Percentiles rank a stretch among this genome's conserved stretches.
phyloP scores from a whole-genome alignment of 2,888 invertebrate genomes.

The Bombylius major region DNA sequence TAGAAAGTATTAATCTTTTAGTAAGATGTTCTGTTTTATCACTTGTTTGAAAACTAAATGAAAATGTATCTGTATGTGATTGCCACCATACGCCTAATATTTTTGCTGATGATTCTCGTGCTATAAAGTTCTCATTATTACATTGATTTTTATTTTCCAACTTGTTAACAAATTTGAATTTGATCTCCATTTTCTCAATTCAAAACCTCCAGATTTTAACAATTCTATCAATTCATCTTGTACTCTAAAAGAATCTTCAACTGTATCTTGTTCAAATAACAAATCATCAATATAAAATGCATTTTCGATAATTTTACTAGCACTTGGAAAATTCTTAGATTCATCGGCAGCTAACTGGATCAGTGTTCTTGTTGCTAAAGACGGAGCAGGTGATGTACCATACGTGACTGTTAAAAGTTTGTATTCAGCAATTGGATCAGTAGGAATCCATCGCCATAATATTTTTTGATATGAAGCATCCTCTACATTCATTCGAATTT shows the following conservation, averaged over 20 bases:
- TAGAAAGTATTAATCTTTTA: slow-evolving; percentile 2
- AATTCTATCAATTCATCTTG: slow-evolving; percentile 7
- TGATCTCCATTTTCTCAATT: slow-evolving; percentile 13
- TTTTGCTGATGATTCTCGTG: slow-evolving; percentile 5
- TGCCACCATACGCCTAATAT: slow-evolving; percentile 10
- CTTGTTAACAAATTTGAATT: slow-evolving; percentile 8
- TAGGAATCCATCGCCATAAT: neutral
- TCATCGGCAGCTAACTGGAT: slow-evolving; percentile 11
- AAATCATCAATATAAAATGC: slow-evolving; percentile 17
- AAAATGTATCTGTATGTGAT: slow-evolving; percentile 1
- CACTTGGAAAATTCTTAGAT: slow-evolving; percentile 7
- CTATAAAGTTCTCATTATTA: too few species aligned
- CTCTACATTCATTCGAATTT: neutral
- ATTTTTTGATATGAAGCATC: neutral
- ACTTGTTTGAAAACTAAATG: neutral
- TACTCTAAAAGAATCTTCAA: slow-evolving; percentile 8
- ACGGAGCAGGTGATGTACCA: slow-evolving; percentile 16
- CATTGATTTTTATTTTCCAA: slow-evolving; percentile 3
- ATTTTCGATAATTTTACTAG: slow-evolving; percentile 7
- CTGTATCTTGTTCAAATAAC: slow-evolving; percentile 12
- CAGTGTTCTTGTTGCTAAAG: slow-evolving; percentile 14
- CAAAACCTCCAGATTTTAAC: slow-evolving; percentile 6
- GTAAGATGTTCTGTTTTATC: neutral
- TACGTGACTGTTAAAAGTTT: slow-evolving; percentile 12
- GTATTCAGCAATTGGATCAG: slow-evolving; percentile 3